These are phyloP conservation scores for Deilephila porcellus DNA, from an alignment of 2,888 invertebrate species.

Conservation along the genomic window DNA sequence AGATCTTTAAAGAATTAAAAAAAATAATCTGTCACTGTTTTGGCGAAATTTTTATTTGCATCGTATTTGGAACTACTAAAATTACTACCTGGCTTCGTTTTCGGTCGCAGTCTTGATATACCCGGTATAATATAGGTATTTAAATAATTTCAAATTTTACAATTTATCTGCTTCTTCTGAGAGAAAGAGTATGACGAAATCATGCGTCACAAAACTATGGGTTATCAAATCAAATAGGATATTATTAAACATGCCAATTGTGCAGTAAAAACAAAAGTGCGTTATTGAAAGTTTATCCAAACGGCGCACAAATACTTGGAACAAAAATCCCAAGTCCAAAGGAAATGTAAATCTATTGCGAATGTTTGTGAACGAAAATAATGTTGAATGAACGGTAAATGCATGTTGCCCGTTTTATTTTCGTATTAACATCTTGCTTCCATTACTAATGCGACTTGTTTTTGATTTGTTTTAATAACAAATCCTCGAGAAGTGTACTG, in stretches of 20 bases:
- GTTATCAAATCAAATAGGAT: neutral
- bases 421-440: conserved; percentile 6
- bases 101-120: too few relatives aligned
- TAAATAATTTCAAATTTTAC: too few relatives aligned
- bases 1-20: too few relatives aligned
- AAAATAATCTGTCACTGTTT: too few relatives aligned
- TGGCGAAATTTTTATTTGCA: too few relatives aligned
- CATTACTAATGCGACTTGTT: conserved; percentile 3
- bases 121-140: too few relatives aligned
- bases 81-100: too few relatives aligned
- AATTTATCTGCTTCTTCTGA: neutral
- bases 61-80: too few relatives aligned
- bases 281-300: conserved; percentile 15
- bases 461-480: neutral
- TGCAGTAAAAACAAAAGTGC: conserved; percentile 1
- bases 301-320: neutral
- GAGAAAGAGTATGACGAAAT: neutral
- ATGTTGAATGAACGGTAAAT: conserved; percentile 10
- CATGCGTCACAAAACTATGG: neutral
- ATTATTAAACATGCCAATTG: conserved; percentile 7
- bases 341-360: neutral
- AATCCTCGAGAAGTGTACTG: neutral
- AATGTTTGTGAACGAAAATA: conserved; percentile 20
- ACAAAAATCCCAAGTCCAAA: conserved; percentile 1
- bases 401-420: conserved; percentile 11